Conservation (phyloP, 2,113 vertebrate genomes). For the Cheilinus undulatus region DNA sequence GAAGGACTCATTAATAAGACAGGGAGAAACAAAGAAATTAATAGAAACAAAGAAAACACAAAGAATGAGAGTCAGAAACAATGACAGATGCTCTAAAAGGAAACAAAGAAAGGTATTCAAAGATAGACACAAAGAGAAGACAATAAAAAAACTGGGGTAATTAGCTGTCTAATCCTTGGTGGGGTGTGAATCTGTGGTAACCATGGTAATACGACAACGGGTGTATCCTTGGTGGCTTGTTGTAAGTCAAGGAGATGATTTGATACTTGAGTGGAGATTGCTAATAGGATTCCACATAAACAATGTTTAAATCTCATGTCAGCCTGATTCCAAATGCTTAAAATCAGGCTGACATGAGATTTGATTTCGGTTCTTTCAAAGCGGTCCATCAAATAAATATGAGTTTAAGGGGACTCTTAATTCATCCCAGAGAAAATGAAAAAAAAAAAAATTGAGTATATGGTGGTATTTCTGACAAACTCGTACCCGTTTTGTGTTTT, state of each 20-base stretch:
- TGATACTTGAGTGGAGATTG: slow-evolving; percentile 59
- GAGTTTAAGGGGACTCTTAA: slow-evolving; percentile 11
- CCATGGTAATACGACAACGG: slow-evolving; percentile 69
- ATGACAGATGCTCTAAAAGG: slow-evolving; percentile 47
- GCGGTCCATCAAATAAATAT: slow-evolving; percentile 35
- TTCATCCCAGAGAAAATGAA: neutral
- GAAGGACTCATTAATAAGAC: slow-evolving; percentile 24
- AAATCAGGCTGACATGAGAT: slow-evolving; percentile 41
- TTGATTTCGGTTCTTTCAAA: slow-evolving; percentile 23
- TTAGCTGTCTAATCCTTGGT: slow-evolving; percentile 74
- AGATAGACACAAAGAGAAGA: slow-evolving; percentile 58
- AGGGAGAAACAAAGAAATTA: slow-evolving; percentile 27
- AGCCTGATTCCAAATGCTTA: slow-evolving; percentile 50
- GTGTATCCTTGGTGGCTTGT: slow-evolving; percentile 65
- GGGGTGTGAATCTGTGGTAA: slow-evolving; percentile 69
- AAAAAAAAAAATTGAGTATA: neutral
- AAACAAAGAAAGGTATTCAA: slow-evolving; percentile 61
- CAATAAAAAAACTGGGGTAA: slow-evolving; percentile 73
- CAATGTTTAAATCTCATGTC: too few species aligned
- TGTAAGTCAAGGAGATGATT: slow-evolving; percentile 68
- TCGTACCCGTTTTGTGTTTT: slow-evolving; percentile 89
- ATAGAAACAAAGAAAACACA: slow-evolving; percentile 57
- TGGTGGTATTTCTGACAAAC: neutral
- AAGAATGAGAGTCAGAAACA: slow-evolving; percentile 45
- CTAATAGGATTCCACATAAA: slow-evolving; percentile 60